Conservation (phyloP, 1,140 invertebrate genomes). For the Zaprionus inermis region DNA sequence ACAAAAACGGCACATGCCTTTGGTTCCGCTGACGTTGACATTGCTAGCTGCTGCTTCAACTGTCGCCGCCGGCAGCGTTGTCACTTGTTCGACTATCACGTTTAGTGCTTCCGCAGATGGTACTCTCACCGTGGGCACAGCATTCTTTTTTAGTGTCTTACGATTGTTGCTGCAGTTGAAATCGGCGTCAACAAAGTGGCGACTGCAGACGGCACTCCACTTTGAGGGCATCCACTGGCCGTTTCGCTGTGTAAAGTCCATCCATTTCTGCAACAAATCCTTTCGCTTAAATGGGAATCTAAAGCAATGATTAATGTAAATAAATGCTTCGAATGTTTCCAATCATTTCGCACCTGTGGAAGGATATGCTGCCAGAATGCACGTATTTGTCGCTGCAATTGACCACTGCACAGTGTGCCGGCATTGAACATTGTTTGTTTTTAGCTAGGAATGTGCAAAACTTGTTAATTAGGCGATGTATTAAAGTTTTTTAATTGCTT, state of each 20-base stretch:
- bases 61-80: conserved; percentile 6
- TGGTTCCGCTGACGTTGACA: conserved; percentile 16
- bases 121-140: conserved; percentile 63
- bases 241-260: conserved; percentile 66
- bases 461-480: not conserved
- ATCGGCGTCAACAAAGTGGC: conserved; percentile 69
- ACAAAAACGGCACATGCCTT: conserved; percentile 73
- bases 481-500: conserved; percentile 1
- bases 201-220: conserved; percentile 79
- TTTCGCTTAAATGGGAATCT: conserved; percentile 78
- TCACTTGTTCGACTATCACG: conserved; percentile 49
- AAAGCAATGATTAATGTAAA: not conserved
- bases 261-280: conserved; percentile 76
- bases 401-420: conserved; percentile 76
- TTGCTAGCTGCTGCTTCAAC: conserved; percentile 15
- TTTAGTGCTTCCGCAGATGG: conserved; percentile 6
- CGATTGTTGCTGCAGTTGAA: conserved; percentile 71
- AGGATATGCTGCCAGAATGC: conserved; percentile 76
- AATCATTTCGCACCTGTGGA: conserved; percentile 64
- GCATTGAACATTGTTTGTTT: conserved; percentile 53
- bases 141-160: conserved; percentile 74
- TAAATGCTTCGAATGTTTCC: not conserved
- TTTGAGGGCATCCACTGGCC: conserved; percentile 75
- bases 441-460: not conserved
- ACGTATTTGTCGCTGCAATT: conserved; percentile 82